A percentile compares a stretch with the other conserved stretches of the same genome.
Conservation (phyloP, 2,888 invertebrate species). For the Galerucella calmariensis region DNA sequence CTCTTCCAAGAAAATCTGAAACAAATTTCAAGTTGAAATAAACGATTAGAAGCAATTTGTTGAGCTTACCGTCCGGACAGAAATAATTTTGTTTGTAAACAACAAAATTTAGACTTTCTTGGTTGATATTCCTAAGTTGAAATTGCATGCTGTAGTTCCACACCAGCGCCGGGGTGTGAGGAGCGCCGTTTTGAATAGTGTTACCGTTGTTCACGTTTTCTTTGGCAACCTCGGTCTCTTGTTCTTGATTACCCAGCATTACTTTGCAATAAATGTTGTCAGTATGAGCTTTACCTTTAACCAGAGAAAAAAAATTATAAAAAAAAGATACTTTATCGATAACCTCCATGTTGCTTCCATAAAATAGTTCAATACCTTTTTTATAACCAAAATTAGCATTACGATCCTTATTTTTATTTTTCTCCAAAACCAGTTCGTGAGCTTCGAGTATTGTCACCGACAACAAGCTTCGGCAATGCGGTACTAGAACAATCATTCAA, state of each 20-base stretch:
- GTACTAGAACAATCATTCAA: constrained; percentile 61
- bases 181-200: constrained; percentile 56
- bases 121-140: constrained; percentile 74
- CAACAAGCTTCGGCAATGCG: constrained; percentile 55
- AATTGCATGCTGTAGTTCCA: constrained; percentile 85
- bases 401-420: neutral
- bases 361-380: constrained; percentile 39
- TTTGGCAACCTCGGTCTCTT: constrained; percentile 72
- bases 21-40: no score
- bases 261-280: constrained; percentile 80
- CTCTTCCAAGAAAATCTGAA: constrained; percentile 77
- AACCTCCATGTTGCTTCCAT: neutral
- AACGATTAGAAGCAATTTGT: neutral
- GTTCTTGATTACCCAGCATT: constrained; percentile 77
- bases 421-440: constrained; percentile 49
- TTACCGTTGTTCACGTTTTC: constrained; percentile 66
- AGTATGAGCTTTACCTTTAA: constrained; percentile 68
- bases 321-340: neutral
- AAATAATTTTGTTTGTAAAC: constrained; percentile 79
- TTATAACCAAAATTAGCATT: constrained; percentile 41
- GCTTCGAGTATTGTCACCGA: constrained; percentile 53
- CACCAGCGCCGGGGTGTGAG: constrained; percentile 66
- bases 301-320: neutral
- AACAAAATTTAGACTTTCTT: constrained; percentile 76
- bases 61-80: constrained; percentile 75